Evolutionary conservation across 1,140 invertebrate genomes (phyloP), one percentile per base, ranked within the genome.

Genomic region (Lutraria rhynchaena): DNA sequence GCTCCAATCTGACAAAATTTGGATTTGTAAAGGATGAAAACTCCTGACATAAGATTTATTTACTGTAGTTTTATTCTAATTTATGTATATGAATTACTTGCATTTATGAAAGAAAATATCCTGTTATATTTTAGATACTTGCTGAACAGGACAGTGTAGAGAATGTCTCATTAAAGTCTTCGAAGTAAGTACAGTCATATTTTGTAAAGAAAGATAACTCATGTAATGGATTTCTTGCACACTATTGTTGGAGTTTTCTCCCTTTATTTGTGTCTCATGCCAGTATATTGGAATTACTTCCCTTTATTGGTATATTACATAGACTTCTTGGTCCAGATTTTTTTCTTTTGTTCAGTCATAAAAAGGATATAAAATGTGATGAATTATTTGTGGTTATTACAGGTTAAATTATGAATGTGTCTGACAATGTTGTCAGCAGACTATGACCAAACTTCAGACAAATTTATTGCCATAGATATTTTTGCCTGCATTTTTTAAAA

Each of bases 111-210:
- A n/a, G n/a, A n/a, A n/a, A n/a, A n/a, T n/a, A n/a, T n/a, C n/a
- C n/a, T n/a, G n/a, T n/a, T n/a, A n/a, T n/a, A n/a, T n/a, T 67
- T 1, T 19, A 67, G 63, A 67, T 67, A 29, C 63, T 67, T 11
- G 63, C 63, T 27, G 63, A 67, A 67, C 63, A 67, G 33, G 63
- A 67, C 63, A 67, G 63, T 29, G 27, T 31, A 19, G 44, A 67
- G 44, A 7, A 7, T 4, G 37, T 27, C 17, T 24, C 44, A 46
- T 27, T n/a, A 55, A 22, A 4, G n/a, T 5, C 5, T 24, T 13
- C 24, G 1, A 24, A 0, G 63, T 67, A 67, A 49, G 63, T 67
- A 49, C 63, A 46, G 4, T 67, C 0, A 22, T 44, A 7, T 41
- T 41, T 41, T 67, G 17, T 67, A 67, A 67, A 67, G 63, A 49